Evolutionary conservation across 2,113 vertebrate genomes (phyloP), one percentile per base, ranked within the genome.

Genomic region (Tenrec ecaudatus): DNA sequence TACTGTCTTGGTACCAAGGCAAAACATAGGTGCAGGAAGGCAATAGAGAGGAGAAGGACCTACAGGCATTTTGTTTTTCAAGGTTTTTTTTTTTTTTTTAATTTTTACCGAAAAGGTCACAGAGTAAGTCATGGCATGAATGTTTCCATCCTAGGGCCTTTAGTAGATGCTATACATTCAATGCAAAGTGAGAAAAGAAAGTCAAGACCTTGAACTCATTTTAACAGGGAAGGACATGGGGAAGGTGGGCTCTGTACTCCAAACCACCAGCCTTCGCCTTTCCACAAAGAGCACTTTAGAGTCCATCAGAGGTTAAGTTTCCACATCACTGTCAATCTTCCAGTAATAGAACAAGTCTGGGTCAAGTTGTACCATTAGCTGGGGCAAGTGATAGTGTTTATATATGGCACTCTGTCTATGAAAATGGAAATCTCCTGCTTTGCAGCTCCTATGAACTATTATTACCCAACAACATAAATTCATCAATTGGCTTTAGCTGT

Each of bases 381-480:
- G 10, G 15, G 90, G 78, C 43, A 77, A 14, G 91, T 89, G 94
- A 91, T 82, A 57, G 80, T 78, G 27, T 85, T 82, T 80, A 86
- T 27, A 90, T 3, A 60, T 73, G 79, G 27, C 57, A 84, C 93
- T 92, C 78, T 77, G 73, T 92, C 95, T 95, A 92, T 89, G 73
- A 73, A 95, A 92, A 96, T 66, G 89, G 47, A 86, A 83, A 89
- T 92, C 36, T 81, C 76, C 77, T 85, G n/a, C 75, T 91, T 94
- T 86, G 53, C 1, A 68, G 64, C 23, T 90, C 73, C 88, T 75
- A 89, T 82, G 91, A 95, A 75, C 71, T 90, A 64, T 94, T 82
- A 76, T 86, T 38, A 81, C 85, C 60, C 57, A 83, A 91, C 69
- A 92, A 87, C 93, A 94, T 27, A 93, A 93, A 94, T 79, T 62